Conservation (phyloP, 2,888 invertebrate species). For the Criorhina ranunculi region DNA sequence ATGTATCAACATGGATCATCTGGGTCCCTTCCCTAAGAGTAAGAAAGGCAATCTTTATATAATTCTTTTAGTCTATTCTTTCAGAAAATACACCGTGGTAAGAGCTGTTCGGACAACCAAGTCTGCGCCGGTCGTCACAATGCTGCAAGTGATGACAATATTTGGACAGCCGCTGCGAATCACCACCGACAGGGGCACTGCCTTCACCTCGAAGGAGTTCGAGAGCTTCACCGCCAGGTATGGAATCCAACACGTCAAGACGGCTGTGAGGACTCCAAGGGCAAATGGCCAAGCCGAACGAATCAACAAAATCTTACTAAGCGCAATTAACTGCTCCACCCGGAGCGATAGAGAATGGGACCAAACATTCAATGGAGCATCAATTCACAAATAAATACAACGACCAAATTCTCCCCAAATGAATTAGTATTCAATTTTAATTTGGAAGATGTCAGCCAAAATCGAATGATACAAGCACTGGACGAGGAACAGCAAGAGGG, state of each 20-base stretch:
- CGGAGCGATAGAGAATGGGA: conserved; percentile 57
- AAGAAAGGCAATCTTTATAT: conserved; percentile 65
- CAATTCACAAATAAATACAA: conserved; percentile 64
- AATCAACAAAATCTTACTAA: conserved; percentile 40
- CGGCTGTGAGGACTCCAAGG: conserved; percentile 24
- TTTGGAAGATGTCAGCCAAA: conserved; percentile 36
- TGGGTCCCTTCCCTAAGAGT: conserved; percentile 48
- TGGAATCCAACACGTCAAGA: conserved; percentile 45
- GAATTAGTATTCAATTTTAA: conserved; percentile 76
- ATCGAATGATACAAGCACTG: conserved; percentile 35
- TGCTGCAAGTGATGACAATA: conserved; percentile 49
- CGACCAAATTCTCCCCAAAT: conserved; percentile 57
- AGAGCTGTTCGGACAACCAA: conserved; percentile 74
- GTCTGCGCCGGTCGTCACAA: conserved; percentile 66
- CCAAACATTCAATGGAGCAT: conserved; percentile 65
- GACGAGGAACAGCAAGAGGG: neutral
- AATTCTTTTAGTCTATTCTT: too few species aligned
- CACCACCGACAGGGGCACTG: conserved; percentile 66
- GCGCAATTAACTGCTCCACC: conserved; percentile 54
- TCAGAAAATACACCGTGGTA: conserved; percentile 70
- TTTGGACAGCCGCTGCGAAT: too few species aligned
- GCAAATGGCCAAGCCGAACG: too few species aligned
- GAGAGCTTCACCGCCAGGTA: conserved; percentile 21
- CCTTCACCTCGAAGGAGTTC: conserved; percentile 63
- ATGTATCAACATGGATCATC: neutral